These are phyloP conservation scores for Pomacea canaliculata DNA, from an alignment of 2,888 invertebrate species.

Conservation along the genomic window DNA sequence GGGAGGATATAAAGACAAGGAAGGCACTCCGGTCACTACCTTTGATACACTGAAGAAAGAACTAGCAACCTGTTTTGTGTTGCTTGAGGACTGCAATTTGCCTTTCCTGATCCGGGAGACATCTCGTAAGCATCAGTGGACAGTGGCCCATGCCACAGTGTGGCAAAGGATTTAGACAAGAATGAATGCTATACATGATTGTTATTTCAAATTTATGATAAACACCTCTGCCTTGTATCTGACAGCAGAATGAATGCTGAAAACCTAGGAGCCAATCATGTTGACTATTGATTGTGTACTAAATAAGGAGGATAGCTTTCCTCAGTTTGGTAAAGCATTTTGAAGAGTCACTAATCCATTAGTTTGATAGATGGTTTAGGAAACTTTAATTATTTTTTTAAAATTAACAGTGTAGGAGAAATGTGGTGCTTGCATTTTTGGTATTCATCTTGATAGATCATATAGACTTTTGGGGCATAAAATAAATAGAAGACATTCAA, in stretches of 20 bases:
- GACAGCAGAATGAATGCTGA: background rate
- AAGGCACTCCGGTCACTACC: slow-evolving; percentile 53
- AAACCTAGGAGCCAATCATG: background rate
- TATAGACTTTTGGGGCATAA: too few relatives aligned
- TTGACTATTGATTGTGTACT: background rate
- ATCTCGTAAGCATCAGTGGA: slow-evolving; percentile 67
- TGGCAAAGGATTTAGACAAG: slow-evolving; percentile 55
- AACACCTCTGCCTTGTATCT: background rate
- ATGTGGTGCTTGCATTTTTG: too few relatives aligned
- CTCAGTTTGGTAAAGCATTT: too few relatives aligned
- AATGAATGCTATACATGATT: background rate
- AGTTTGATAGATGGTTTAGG: too few relatives aligned
- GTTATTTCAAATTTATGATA: background rate
- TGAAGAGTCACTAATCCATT: too few relatives aligned
- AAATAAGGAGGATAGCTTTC: too few relatives aligned
- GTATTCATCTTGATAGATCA: too few relatives aligned
- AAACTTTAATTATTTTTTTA: too few relatives aligned
- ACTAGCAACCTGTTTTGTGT: slow-evolving; percentile 55
- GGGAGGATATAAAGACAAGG: slow-evolving; percentile 58
- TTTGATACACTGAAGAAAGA: slow-evolving; percentile 59
- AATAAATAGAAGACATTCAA: too few relatives aligned
- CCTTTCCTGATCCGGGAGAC: slow-evolving; percentile 68
- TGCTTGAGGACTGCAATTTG: slow-evolving; percentile 60
- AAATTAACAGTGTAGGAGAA: too few relatives aligned
- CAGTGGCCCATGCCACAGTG: slow-evolving; percentile 67